Evolutionary conservation across 2,797 vertebrate genomes (phyloP).

Genomic region (Poecilia picta): DNA sequence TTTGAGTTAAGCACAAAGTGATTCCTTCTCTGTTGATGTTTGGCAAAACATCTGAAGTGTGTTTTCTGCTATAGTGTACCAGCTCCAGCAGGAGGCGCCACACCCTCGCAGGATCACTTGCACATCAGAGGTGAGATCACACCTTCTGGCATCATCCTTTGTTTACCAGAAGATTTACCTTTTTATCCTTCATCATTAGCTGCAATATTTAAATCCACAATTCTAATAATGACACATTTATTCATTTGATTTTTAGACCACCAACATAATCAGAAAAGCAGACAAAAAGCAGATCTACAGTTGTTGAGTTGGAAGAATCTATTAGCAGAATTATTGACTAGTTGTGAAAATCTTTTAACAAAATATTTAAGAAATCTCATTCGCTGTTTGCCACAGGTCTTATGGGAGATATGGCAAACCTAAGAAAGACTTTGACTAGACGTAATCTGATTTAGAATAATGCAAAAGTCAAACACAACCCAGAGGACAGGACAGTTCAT

Average conservation of each 20-base stretch:
- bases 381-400: too few species aligned
- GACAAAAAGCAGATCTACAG: too few species aligned
- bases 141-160: background rate
- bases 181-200: background rate
- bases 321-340: too few species aligned
- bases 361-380: too few species aligned
- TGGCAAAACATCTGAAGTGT: background rate
- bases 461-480: background rate
- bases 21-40: background rate
- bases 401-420: too few species aligned
- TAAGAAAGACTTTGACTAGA: too few species aligned
- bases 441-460: background rate
- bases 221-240: background rate
- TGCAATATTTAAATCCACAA: background rate
- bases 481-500: background rate
- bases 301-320: too few species aligned
- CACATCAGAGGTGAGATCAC: constrained; percentile 85
- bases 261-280: too few species aligned
- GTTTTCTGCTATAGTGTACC: constrained; percentile 83
- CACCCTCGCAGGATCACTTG: constrained; percentile 93
- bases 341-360: too few species aligned
- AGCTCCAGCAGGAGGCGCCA: constrained; percentile 94
- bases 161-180: background rate
- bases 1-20: background rate
- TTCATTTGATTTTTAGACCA: too few species aligned